These are phyloP conservation scores for Solea solea DNA, from an alignment of 2,113 vertebrate species.

Conservation along the genomic window DNA sequence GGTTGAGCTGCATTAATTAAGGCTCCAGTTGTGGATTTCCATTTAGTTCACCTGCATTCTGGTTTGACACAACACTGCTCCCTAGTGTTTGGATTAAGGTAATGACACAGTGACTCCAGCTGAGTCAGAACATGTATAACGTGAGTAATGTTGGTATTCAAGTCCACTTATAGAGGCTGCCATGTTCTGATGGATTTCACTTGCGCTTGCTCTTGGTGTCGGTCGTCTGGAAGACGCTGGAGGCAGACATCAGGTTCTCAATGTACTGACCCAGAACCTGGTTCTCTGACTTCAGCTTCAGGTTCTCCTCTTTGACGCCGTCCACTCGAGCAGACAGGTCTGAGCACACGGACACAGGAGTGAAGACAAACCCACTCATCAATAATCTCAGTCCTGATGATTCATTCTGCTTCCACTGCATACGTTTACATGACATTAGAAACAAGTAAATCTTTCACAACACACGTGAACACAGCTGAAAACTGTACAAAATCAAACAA, in stretches of 20 bases:
- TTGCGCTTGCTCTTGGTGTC: constrained; percentile 89
- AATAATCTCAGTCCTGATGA: not conserved
- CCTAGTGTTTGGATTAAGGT: not conserved
- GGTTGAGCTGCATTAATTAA: not conserved
- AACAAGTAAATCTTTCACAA: no score
- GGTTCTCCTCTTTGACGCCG: constrained; percentile 97
- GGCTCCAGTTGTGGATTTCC: not conserved
- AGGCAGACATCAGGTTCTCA: constrained; percentile 91
- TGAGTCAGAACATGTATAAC: not conserved
- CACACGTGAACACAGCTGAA: no score
- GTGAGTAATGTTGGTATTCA: not conserved
- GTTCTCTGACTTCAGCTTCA: constrained; percentile 98
- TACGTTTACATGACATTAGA: no score
- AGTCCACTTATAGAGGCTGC: not conserved
- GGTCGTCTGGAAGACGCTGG: constrained; percentile 92
- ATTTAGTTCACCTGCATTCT: not conserved
- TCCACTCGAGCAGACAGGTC: constrained; percentile 96
- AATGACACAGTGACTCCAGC: not conserved
- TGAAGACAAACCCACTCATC: not conserved
- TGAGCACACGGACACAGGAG: constrained; percentile 50
- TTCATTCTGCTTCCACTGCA: no score
- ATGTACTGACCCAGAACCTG: constrained; percentile 98
- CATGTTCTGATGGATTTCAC: constrained; percentile 27
- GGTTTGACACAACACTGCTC: not conserved
- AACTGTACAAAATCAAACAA: no score